Conservation (phyloP, 2,797 vertebrate species). For the Melanotaenia pygmaea region DNA sequence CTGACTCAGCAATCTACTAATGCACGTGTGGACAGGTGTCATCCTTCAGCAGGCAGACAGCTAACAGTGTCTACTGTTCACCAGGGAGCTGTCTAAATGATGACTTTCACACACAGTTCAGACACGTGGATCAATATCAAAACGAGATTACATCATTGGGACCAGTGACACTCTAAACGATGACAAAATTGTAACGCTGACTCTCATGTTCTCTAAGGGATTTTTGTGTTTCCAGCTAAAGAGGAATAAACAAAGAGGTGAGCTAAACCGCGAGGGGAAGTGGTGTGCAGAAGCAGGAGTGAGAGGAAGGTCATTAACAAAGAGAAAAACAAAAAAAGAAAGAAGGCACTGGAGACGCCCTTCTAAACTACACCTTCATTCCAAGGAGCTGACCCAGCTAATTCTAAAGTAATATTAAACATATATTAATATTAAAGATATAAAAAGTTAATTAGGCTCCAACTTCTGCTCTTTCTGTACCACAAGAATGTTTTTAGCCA, state of each 20-base stretch:
- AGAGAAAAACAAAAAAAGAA: slow-evolving; percentile 2
- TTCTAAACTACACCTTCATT: not conserved
- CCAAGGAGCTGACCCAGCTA: not conserved
- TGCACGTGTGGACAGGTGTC: not conserved
- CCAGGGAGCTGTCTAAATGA: slow-evolving; percentile 7
- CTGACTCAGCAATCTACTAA: slow-evolving; percentile 1
- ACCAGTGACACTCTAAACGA: not conserved
- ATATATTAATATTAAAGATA: too few relatives aligned
- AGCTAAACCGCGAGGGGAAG: slow-evolving; percentile 16
- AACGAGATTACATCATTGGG: slow-evolving; percentile 23
- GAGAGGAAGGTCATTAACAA: slow-evolving; percentile 3
- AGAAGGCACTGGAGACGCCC: not conserved
- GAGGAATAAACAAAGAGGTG: not conserved
- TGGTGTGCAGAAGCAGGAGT: not conserved
- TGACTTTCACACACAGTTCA: not conserved
- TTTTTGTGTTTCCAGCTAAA: slow-evolving; percentile 12
- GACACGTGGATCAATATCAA: slow-evolving; percentile 24
- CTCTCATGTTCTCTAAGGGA: not conserved
- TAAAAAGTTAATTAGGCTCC: too few relatives aligned
- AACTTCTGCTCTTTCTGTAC: too few relatives aligned
- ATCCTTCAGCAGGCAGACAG: not conserved
- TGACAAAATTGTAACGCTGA: slow-evolving; percentile 1
- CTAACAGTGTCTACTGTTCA: slow-evolving; percentile 2
- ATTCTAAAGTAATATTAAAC: too few relatives aligned
- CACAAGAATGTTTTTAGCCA: too few relatives aligned